Evolutionary conservation across 2,113 vertebrate species (phyloP), one percentile per base, ranked within the genome.

Genomic region (Polypterus senegalus): DNA sequence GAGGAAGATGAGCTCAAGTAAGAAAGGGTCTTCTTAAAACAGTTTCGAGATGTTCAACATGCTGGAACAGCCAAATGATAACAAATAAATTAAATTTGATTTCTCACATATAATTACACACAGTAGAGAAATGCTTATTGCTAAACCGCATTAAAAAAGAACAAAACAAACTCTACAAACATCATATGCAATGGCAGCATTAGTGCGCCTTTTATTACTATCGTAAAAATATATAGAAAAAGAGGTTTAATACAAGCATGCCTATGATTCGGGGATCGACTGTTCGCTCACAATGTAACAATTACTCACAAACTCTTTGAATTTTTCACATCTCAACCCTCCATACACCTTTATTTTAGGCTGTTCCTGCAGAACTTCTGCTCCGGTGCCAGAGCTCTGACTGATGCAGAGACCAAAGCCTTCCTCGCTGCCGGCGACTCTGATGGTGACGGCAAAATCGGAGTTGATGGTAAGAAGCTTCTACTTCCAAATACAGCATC

Each of bases 1-100:
- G 89, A 93, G 79, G 88, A 91, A 74, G 89, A 90, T 0, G 88
- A 92, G 73, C 82, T 89, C 61, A 81, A 86, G 89, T 89, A 83
- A 71, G 81, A 64, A 48, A 3, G 10, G 4, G 9, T 48, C 49
- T 54, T 46, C 44, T 27, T 27, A 27, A 27, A 27, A 27, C 27
- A 27, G 27, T 27, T 27, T 27, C 27, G 27, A 27, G 27, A 27
- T 27, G 27, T 27, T 27, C 27, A 27, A 27, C 27, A 27, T 27
- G 27, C 27, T 27, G 27, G 27, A 27, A 27, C 27, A 27, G 27
- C 27, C 27, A 27, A 27, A 27, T 27, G 27, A 27, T 27, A 27
- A 27, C 27, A 27, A 27, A 27, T 27, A 27, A 27, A 27, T 27
- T 27, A 27, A 27, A 27, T 27, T 27, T 27, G 27, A 27, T 27